Evolutionary conservation across 53 echinoderm and acorn worm genomes (phyloP), one percentile per base, ranked within the genome.

Genomic region (Arbacia lixula): DNA sequence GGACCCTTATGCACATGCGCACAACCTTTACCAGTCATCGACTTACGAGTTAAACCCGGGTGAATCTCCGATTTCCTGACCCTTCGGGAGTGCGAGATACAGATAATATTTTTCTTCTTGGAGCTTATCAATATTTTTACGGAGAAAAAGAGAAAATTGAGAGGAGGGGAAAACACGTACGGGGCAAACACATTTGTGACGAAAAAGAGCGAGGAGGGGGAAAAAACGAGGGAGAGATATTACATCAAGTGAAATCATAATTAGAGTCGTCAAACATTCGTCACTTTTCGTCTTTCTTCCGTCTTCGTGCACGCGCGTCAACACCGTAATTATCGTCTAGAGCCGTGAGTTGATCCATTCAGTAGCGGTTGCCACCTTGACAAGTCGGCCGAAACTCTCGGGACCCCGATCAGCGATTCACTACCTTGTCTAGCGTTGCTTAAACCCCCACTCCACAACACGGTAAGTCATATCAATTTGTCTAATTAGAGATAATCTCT

Each of bases 381-480:
- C 78, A 77, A 36, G 36, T 25, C 55, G 22, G 78, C 78, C 57
- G 41, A 37, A 58, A 77, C 57, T 58, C 21, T 58, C 38, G 32
- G 74, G 74, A 40, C 20, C 26, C 31, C 52, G 33, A 74, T 31
- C 53, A 53, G 74, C 74, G 36, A 58, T 58, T 77, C 57, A 77
- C 24, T 27, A 27, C 58, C 58, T 58, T 75, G 17, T 34, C 25
- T 68, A 36, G 25, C 12, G 14, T 14, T 17, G 4, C 42, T 31
- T 28, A 16, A 30, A 51, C 52, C 17, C 11, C 53, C 74, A 27
- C 51, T 34, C 52, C 74, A 33, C n/a, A 5, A 17, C 29, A 33
- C 74, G 78, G 78, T 77, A 77, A 77, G 78, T 77, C 78, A 77
- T 77, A 60, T 60, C 49, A 77, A 77, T 77, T 77, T 77, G 37